Conservation (phyloP, 2,797 vertebrate species). For the Myotis planiceps region DNA sequence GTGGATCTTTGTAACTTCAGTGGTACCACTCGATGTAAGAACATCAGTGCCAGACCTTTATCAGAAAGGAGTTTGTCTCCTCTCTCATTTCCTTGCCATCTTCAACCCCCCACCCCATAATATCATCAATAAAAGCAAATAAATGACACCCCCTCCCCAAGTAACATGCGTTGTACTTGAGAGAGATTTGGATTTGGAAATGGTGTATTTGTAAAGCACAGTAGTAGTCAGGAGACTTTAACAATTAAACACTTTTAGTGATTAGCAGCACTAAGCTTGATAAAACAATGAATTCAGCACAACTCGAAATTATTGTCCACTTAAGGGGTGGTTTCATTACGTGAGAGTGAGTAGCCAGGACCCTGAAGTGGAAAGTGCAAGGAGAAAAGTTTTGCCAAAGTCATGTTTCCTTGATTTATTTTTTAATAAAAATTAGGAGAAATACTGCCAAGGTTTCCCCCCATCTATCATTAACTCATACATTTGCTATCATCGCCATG, state of each 20-base stretch:
- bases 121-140: conserved; percentile 74
- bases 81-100: conserved; percentile 13
- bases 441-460: neutral
- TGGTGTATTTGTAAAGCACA: conserved; percentile 62
- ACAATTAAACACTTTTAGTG: conserved; percentile 74
- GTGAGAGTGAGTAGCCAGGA: conserved; percentile 52
- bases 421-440: conserved; percentile 63
- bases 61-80: conserved; percentile 27
- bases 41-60: neutral
- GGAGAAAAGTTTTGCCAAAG: conserved; percentile 37
- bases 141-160: conserved; percentile 51
- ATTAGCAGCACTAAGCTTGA: conserved; percentile 38
- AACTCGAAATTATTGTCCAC: conserved; percentile 54
- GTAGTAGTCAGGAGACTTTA: conserved; percentile 70
- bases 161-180: conserved; percentile 13
- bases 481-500: neutral
- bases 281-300: conserved; percentile 60
- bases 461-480: conserved; percentile 19
- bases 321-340: neutral
- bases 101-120: conserved; percentile 69
- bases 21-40: conserved; percentile 22
- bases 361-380: neutral
- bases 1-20: conserved; percentile 1
- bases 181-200: conserved; percentile 69
- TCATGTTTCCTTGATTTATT: conserved; percentile 64